Evolutionary conservation across 2,888 invertebrate species (phyloP).

Genomic region (Chymomyza procnemis): DNA sequence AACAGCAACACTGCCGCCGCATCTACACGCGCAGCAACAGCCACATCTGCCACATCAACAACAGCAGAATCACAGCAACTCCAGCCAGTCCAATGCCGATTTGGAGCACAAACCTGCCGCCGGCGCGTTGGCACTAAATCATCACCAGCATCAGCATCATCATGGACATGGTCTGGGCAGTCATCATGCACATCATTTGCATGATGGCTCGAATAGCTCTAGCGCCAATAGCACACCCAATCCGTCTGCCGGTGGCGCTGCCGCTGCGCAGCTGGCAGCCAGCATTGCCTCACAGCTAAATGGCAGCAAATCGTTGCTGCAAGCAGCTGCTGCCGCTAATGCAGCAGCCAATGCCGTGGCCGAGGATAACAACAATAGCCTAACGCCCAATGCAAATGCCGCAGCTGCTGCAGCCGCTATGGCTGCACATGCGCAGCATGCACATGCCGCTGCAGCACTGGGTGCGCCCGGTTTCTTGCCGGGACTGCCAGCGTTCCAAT

Average conservation of each 20-base stretch:
- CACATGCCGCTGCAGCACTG: constrained; percentile 41
- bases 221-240: constrained; percentile 79
- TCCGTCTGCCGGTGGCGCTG: constrained; percentile 27
- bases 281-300: constrained; percentile 60
- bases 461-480: constrained; percentile 59
- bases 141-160: constrained; percentile 45
- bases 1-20: constrained; percentile 5
- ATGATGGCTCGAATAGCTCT: constrained; percentile 74
- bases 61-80: constrained; percentile 36
- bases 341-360: constrained; percentile 47
- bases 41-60: constrained; percentile 18
- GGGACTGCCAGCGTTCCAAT: constrained; percentile 82
- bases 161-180: constrained; percentile 41
- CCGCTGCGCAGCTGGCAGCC: constrained; percentile 52
- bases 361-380: constrained; percentile 75
- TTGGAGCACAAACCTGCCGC: neutral
- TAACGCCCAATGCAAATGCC: constrained; percentile 56
- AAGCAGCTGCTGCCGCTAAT: constrained; percentile 52
- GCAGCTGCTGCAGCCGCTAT: constrained; percentile 59
- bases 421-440: constrained; percentile 76
- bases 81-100: constrained; percentile 24
- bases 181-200: constrained; percentile 58
- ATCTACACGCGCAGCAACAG: neutral
- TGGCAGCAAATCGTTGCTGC: constrained; percentile 60
- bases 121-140: constrained; percentile 21